Evolutionary conservation across 2,797 vertebrate genomes (phyloP).

Genomic region (Malurus leucopterus): DNA sequence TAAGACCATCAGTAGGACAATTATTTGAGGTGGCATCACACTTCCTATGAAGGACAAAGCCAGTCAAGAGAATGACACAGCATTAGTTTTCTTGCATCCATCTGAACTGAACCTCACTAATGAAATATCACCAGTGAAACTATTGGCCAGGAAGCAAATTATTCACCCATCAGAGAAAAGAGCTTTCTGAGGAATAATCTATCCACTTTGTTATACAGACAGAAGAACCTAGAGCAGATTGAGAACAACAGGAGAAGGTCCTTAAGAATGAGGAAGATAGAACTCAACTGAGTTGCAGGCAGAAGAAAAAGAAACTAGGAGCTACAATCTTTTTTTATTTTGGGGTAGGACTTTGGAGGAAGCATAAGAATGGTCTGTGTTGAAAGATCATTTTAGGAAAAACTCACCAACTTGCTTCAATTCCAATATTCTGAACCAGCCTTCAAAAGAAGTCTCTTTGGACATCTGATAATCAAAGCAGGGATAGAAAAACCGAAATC

Average conservation of each 20-base stretch:
- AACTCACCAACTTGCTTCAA: not conserved
- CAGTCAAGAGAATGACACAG: not conserved
- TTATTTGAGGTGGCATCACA: not conserved
- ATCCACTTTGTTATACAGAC: not conserved
- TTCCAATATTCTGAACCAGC: not conserved
- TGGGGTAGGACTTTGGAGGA: not conserved
- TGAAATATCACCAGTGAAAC: not conserved
- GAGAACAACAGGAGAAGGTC: not conserved
- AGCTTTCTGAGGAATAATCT: not conserved
- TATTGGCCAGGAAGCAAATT: not conserved
- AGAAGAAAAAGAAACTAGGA: not conserved
- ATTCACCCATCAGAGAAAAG: not conserved
- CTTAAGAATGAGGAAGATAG: not conserved
- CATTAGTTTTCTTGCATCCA: not conserved
- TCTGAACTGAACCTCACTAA: not conserved
- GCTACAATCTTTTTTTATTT: not conserved
- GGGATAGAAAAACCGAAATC: not conserved
- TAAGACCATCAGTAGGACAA: not conserved
- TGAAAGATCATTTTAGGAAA: not conserved
- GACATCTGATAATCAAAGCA: not conserved
- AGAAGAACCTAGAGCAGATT: not conserved
- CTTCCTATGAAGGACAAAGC: not conserved
- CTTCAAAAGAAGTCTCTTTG: not conserved
- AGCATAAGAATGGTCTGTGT: not conserved
- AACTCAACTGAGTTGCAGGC: not conserved